Evolutionary conservation across 2,797 vertebrate species (phyloP).

Genomic region (Loriculus beryllinus): DNA sequence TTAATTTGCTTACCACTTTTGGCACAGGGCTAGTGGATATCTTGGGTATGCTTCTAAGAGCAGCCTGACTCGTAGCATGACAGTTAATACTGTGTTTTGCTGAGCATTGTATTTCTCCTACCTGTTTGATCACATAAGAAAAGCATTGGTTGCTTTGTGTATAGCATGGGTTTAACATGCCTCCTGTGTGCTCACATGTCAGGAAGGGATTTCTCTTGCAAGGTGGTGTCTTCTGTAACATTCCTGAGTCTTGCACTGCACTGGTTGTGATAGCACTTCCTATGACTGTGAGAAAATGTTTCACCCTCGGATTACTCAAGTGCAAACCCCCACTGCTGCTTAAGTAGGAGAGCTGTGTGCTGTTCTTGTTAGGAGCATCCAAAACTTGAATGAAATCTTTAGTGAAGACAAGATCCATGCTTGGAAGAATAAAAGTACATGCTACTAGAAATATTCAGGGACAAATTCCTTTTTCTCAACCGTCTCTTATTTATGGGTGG

Average conservation of each 20-base stretch:
- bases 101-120: background rate
- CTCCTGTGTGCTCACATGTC: background rate
- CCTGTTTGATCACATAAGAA: background rate
- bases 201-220: background rate
- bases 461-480: background rate
- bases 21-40: background rate
- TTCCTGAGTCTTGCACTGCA: background rate
- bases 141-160: background rate
- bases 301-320: background rate
- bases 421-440: background rate
- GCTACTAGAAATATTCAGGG: background rate
- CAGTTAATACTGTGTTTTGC: background rate
- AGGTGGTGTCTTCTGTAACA: background rate
- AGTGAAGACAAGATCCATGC: background rate
- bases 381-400: background rate
- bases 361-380: background rate
- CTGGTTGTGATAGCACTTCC: background rate
- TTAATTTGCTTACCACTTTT: background rate
- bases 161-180: background rate
- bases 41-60: background rate
- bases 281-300: background rate
- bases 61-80: background rate
- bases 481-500: background rate
- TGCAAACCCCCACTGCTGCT: background rate
- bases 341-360: background rate